Evolutionary conservation across 2,888 invertebrate genomes (phyloP).

Genomic region (Scelioninae gen. 1): DNA sequence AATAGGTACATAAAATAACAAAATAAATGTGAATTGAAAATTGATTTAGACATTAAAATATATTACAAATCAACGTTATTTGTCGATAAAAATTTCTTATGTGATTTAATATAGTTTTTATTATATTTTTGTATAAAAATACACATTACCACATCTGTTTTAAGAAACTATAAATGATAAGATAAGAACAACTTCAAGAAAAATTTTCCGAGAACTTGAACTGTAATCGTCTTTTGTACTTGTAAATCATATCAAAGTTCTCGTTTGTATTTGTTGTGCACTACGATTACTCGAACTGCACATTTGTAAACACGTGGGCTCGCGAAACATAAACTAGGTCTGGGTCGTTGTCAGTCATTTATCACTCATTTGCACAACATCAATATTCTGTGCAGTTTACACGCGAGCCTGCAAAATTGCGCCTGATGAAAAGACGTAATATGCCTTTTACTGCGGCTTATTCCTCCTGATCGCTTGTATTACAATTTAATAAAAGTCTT

Average conservation of each 20-base stretch:
- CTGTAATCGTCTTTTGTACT: background rate
- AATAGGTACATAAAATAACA: too few relatives aligned
- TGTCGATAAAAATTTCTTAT: too few relatives aligned
- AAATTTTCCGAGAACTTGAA: too few relatives aligned
- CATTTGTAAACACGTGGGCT: conserved; percentile 40
- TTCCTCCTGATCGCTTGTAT: conserved; percentile 15
- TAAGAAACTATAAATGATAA: too few relatives aligned
- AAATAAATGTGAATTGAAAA: too few relatives aligned
- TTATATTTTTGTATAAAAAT: too few relatives aligned
- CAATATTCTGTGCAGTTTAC: conserved; percentile 62
- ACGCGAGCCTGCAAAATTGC: conserved; percentile 57
- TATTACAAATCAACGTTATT: too few relatives aligned
- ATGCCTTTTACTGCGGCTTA: conserved; percentile 18
- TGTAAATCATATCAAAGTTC: background rate
- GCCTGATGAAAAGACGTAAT: conserved; percentile 46
- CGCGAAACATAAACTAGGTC: conserved; percentile 60
- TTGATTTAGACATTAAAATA: too few relatives aligned
- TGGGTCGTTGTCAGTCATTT: conserved; percentile 66
- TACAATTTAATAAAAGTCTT: conserved; percentile 12
- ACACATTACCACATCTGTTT: too few relatives aligned
- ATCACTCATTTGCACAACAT: conserved; percentile 67
- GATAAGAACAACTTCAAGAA: too few relatives aligned
- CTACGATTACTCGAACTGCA: conserved; percentile 5
- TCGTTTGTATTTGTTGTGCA: conserved; percentile 29
- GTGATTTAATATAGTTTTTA: too few relatives aligned